These are phyloP conservation scores for honey bee (Apis mellifera) DNA, from an alignment of 1,140 invertebrate species.

Conservation along the genomic window Amel_HAv3.1 CM009944.2:4132001-4132500, in stretches of 20 bases:
- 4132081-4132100: background rate
- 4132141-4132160: no score
- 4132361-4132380: background rate
- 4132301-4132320: conserved; percentile 61
- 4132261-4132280: conserved; percentile 65
- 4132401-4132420: background rate
- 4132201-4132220: conserved; percentile 9
- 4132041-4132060: background rate
- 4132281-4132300: conserved; percentile 52
- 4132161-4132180: no score
- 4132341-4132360: background rate
- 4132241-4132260: conserved; percentile 35
- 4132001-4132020: background rate
- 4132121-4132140: conserved; percentile 37
- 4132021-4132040: background rate
- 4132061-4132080: background rate
- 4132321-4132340: conserved; percentile 59
- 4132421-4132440: background rate
- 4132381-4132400: background rate
- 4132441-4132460: no score
- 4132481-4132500: no score
- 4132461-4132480: no score
- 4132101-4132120: background rate
- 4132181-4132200: background rate
- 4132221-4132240: conserved; percentile 17